phyloP scores from a whole-genome alignment of 2,113 vertebrate species.

The Micromys minutus region DNA sequence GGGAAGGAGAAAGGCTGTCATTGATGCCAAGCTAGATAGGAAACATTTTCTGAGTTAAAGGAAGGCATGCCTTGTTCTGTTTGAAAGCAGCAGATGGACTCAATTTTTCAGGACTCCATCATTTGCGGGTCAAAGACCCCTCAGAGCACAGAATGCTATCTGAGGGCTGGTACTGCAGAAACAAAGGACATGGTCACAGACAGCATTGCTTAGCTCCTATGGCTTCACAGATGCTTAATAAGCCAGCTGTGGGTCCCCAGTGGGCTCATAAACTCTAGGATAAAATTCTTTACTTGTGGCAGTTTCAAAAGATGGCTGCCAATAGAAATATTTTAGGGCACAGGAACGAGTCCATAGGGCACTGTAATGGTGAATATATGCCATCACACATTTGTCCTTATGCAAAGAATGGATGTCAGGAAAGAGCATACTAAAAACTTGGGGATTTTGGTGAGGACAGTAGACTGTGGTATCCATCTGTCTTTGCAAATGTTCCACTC shows the following conservation, averaged over 20 bases:
- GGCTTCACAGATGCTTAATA: constrained; percentile 5
- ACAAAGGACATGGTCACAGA: neutral
- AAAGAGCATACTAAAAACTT: neutral
- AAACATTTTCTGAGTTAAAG: constrained; percentile 54
- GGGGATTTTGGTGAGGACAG: neutral
- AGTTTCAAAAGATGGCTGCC: constrained; percentile 1
- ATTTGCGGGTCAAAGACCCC: constrained; percentile 25
- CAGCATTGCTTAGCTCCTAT: neutral
- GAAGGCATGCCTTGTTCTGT: constrained; percentile 2
- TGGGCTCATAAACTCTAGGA: neutral
- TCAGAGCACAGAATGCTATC: neutral
- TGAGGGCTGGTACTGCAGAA: neutral
- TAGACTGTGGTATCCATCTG: fast-evolving
- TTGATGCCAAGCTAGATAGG: constrained; percentile 24
- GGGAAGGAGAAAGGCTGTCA: constrained; percentile 58
- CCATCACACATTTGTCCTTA: neutral
- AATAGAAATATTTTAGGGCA: neutral
- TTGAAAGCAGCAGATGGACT: constrained; percentile 51
- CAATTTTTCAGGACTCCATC: constrained; percentile 13
- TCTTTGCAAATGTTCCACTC: neutral
- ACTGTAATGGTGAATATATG: neutral
- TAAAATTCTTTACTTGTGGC: neutral
- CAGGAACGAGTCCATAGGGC: neutral
- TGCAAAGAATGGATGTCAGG: too few species aligned
- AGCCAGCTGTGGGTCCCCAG: neutral